Base-by-base conservation (phyloP, 2,797 vertebrate species). In the Cyclopterus lumpus region DNA sequence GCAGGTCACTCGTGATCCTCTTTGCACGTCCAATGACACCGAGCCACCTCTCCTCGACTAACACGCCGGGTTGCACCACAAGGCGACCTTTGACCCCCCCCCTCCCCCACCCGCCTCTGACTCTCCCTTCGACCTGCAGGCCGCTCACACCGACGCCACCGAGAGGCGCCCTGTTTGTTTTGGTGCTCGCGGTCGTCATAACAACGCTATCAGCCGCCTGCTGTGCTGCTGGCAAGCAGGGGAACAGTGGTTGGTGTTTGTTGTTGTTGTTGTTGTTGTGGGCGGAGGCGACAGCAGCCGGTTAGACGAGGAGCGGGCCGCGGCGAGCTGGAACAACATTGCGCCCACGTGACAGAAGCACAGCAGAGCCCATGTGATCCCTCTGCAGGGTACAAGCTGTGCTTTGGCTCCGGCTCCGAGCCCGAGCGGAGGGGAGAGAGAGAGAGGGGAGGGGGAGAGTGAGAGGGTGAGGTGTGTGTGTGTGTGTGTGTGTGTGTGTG, bases 311-410 rank as follows among this genome's bases (percentile, higher is more conserved):
- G 53, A 42, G 44, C 55, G 66, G 15, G 67, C 73, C 8, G 9
- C n/a, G 54, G 5, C 36, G 66, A 65, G 79, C 75, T 69, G 75
- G 78, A 87, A 82, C 80, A 91, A 74, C 18, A 63, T 58, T 34
- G 71, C 8, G 36, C 0, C 22, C 90, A 93, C 81, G 86, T 92
- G 93, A 93, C 84, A 28, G 24, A 38, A 83, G 88, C 89, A 92
- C 87, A 36, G 68, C 80, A 62, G 60, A 74, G 81, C 87, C 91
- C 93, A 93, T 89, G 93, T 93, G 93, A 93, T 75, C 76, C 44
- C 4, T 76, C 74, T 42, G 67, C 85, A 83, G 82, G 72, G 92
- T 71, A 93, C 92, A 91, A 77, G 46, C 86, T 91, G 91, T 92
- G 89, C 90, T 58, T 79, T 81, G 86, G 87, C 87, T 85, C 68